Conservation (phyloP, 2,113 vertebrate genomes). For the Melospiza melodia region DNA sequence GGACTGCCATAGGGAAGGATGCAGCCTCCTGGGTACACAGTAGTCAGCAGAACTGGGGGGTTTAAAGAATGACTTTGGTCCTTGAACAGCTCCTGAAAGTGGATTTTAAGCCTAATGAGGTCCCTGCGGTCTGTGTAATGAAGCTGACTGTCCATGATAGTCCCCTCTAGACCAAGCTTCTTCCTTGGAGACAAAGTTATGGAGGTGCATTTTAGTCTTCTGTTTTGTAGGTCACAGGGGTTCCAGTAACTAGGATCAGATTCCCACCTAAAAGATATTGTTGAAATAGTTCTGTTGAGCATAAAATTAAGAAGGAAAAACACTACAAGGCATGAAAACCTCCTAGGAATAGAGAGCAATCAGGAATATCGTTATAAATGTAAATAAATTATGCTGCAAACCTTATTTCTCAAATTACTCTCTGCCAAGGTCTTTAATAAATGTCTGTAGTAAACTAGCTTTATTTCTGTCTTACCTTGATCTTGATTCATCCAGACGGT, state of each 20-base stretch:
- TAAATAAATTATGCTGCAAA: not conserved
- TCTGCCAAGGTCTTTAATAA: not conserved
- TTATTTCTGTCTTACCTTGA: not conserved
- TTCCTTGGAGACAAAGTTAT: not conserved
- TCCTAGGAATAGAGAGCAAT: not conserved
- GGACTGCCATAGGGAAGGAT: not conserved
- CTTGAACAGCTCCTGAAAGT: not conserved
- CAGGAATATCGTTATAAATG: not conserved
- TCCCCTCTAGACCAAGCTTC: not conserved
- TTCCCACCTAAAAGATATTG: not conserved
- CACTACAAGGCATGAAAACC: not conserved
- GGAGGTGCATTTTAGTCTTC: not conserved
- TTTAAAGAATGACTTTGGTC: not conserved
- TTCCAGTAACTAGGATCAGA: not conserved
- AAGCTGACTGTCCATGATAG: not conserved
- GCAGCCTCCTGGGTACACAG: not conserved
- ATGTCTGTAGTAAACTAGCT: not conserved
- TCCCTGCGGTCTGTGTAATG: not conserved
- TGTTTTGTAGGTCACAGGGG: not conserved
- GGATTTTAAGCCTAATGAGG: not conserved
- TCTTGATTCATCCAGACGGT: not conserved
- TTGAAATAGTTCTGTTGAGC: not conserved
- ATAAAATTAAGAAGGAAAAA: not conserved
- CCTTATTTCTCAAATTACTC: not conserved
- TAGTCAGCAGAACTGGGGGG: not conserved